Conservation (phyloP, 2,797 vertebrate genomes). For the Florisuga fusca region DNA sequence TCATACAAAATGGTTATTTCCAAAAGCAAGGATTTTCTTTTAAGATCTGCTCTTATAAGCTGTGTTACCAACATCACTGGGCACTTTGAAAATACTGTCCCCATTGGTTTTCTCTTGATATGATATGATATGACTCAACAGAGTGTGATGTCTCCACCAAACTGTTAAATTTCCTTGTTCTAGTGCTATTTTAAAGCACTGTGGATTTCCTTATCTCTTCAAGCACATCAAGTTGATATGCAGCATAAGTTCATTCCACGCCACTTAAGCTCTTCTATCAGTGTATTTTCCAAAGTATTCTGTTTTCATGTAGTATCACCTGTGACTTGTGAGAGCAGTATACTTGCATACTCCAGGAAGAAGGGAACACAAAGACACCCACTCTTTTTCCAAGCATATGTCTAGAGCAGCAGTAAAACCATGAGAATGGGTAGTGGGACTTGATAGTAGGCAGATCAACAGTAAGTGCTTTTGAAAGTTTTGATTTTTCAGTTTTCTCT, state of each 20-base stretch:
- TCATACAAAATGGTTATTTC: conserved; percentile 31
- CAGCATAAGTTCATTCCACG: neutral
- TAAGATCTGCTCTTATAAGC: neutral
- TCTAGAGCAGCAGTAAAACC: neutral
- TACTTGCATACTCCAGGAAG: neutral
- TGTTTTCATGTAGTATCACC: neutral
- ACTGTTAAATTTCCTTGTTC: neutral
- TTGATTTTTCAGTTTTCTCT: neutral
- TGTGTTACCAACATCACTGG: neutral
- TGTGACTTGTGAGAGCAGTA: neutral
- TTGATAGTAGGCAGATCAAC: neutral
- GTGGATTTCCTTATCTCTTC: neutral
- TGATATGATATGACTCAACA: neutral
- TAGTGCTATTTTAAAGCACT: neutral
- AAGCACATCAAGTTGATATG: neutral
- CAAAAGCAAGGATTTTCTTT: neutral
- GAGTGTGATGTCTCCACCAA: neutral
- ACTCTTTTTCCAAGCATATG: neutral
- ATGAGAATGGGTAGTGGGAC: neutral
- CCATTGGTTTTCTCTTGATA: neutral
- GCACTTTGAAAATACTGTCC: neutral
- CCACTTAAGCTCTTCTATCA: neutral
- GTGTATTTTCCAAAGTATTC: neutral
- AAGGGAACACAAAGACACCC: neutral
- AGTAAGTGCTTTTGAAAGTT: neutral